phyloP scores from a whole-genome alignment of 2,888 invertebrate genomes.

The Tuberolachnus salignus region DNA sequence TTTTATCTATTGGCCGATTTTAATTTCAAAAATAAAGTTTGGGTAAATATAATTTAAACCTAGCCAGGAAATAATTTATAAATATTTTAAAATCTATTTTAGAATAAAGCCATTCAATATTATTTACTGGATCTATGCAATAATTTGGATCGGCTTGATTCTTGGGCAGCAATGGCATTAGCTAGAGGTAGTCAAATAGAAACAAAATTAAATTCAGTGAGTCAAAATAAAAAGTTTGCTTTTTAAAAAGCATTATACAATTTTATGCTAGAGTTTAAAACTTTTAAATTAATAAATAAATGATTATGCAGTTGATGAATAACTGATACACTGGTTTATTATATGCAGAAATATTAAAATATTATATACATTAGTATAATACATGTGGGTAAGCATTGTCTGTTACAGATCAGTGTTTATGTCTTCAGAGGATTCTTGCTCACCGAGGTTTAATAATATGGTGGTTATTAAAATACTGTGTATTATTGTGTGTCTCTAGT shows the following conservation, averaged over 20 bases:
- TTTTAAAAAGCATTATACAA: slow-evolving; percentile 5
- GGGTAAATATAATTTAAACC: slow-evolving; percentile 58
- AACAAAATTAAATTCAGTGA: slow-evolving; percentile 74
- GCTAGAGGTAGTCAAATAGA: slow-evolving; percentile 80
- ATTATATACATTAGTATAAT: too few relatives aligned
- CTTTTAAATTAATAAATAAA: too few relatives aligned
- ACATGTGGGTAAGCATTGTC: too few relatives aligned
- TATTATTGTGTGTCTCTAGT: too few relatives aligned
- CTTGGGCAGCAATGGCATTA: slow-evolving; percentile 91
- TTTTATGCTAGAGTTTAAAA: too few relatives aligned
- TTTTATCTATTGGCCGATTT: slow-evolving; percentile 93
- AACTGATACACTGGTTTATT: too few relatives aligned
- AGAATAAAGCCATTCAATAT: slow-evolving; percentile 72
- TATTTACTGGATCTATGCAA: slow-evolving; percentile 83
- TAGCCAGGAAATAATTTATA: slow-evolving; percentile 4
- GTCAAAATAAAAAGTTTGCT: not conserved
- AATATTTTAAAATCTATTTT: slow-evolving; percentile 43
- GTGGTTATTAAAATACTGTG: too few relatives aligned
- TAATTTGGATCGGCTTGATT: slow-evolving; percentile 80
- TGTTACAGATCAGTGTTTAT: too few relatives aligned
- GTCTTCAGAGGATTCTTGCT: too few relatives aligned
- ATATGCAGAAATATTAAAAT: too few relatives aligned
- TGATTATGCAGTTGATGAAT: too few relatives aligned
- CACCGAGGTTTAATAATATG: too few relatives aligned
- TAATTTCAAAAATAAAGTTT: slow-evolving; percentile 76